A percentile compares a stretch with the other conserved stretches of the same genome.
These are phyloP conservation scores for Drosophila tani DNA, from an alignment of 1,140 invertebrate genomes.

Conservation along the genomic window DNA sequence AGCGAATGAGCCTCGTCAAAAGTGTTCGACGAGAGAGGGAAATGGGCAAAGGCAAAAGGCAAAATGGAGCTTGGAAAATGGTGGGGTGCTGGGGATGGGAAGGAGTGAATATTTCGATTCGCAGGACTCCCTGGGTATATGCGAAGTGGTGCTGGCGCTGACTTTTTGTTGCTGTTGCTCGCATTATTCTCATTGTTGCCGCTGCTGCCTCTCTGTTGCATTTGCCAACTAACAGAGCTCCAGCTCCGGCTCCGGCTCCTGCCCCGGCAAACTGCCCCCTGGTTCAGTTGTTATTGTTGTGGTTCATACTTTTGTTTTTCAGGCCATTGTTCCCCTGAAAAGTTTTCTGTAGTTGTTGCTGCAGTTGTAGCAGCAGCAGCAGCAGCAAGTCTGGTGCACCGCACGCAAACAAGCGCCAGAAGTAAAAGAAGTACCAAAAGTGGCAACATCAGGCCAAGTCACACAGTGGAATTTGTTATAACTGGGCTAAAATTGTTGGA, in stretches of 20 bases:
- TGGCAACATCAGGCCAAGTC: conserved; percentile 55
- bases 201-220: conserved; percentile 43
- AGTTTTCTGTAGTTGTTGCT: conserved; percentile 44
- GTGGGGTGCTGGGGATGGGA: background rate
- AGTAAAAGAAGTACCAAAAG: conserved; percentile 66
- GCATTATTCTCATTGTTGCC: conserved; percentile 36
- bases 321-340: conserved; percentile 64
- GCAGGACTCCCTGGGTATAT: conserved; percentile 57
- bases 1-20: conserved; percentile 75
- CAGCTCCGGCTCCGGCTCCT: conserved; percentile 13
- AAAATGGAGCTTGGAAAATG: background rate
- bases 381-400: conserved; percentile 38
- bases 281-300: conserved; percentile 69
- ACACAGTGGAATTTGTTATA: conserved; percentile 5
- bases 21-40: conserved; percentile 34
- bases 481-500: background rate
- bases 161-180: conserved; percentile 30
- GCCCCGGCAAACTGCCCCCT: background rate
- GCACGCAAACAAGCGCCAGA: conserved; percentile 68
- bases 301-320: conserved; percentile 78
- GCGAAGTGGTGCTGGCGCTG: conserved; percentile 32
- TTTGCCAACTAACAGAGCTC: conserved; percentile 49
- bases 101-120: conserved; percentile 62
- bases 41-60: background rate
- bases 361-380: conserved; percentile 25